These are phyloP conservation scores for Artibeus jamaicensis DNA, from an alignment of 2,797 vertebrate genomes.

Conservation along the genomic window DNA sequence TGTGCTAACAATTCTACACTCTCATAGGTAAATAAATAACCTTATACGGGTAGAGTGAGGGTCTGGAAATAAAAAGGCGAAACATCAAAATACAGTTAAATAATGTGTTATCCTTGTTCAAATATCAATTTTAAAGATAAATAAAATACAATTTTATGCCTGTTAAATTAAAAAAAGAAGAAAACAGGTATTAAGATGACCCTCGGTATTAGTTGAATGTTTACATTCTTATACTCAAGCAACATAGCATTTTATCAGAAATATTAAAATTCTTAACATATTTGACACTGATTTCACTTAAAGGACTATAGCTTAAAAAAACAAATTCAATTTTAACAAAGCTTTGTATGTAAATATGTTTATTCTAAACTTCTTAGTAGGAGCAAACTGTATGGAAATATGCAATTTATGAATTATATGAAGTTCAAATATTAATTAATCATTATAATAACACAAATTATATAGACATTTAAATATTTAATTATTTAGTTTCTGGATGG, in stretches of 20 bases:
- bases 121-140: conserved; percentile 1
- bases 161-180: not conserved
- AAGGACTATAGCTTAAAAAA: not conserved
- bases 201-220: too few species aligned
- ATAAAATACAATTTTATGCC: not conserved
- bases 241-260: not conserved
- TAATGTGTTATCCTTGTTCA: not conserved
- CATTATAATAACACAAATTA: not conserved
- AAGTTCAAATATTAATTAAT: not conserved
- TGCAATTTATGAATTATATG: not conserved
- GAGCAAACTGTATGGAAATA: not conserved
- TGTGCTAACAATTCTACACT: not conserved
- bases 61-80: not conserved
- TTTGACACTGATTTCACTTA: not conserved
- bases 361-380: not conserved
- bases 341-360: not conserved
- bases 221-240: too few species aligned
- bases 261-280: not conserved
- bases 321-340: not conserved
- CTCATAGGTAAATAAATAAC: not conserved
- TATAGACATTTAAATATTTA: not conserved
- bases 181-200: too few species aligned
- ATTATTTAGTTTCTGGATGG: not conserved
- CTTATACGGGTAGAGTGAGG: not conserved
- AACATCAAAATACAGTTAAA: not conserved